Evolutionary conservation across 2,888 invertebrate species (phyloP).

Genomic region (Sminthurinus aureus): DNA sequence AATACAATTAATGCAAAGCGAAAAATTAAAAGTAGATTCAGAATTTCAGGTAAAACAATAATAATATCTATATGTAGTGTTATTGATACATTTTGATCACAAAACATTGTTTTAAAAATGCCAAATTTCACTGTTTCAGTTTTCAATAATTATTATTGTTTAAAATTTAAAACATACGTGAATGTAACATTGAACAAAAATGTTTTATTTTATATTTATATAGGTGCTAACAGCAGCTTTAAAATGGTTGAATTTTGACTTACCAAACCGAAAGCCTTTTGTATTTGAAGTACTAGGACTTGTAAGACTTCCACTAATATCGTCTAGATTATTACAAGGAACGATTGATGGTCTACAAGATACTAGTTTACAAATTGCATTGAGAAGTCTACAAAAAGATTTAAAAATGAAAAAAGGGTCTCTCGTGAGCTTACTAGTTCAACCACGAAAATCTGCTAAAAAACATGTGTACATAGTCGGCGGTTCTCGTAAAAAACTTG

Average conservation of each 20-base stretch:
- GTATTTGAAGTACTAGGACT: slow-evolving; percentile 86
- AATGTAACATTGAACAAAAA: neutral
- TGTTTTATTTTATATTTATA: slow-evolving; percentile 13
- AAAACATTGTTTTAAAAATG: too few relatives aligned
- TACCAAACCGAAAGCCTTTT: slow-evolving; percentile 77
- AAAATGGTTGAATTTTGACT: slow-evolving; percentile 86
- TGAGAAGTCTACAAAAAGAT: slow-evolving; percentile 81
- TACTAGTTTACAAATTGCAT: slow-evolving; percentile 65
- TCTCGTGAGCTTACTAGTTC: slow-evolving; percentile 51
- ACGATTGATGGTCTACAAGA: slow-evolving; percentile 81
- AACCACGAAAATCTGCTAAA: slow-evolving; percentile 72
- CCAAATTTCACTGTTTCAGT: too few relatives aligned
- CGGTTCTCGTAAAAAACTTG: slow-evolving; percentile 82
- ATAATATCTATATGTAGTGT: neutral
- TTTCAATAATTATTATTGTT: neutral
- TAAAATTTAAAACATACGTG: neutral
- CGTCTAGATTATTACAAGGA: slow-evolving; percentile 79
- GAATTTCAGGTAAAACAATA: slow-evolving; percentile 78
- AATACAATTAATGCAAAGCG: slow-evolving; percentile 80
- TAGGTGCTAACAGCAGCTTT: slow-evolving; percentile 85
- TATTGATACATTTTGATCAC: too few relatives aligned
- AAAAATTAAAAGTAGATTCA: slow-evolving; percentile 84
- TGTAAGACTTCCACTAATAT: slow-evolving; percentile 83
- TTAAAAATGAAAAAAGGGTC: slow-evolving; percentile 63
- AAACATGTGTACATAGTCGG: slow-evolving; percentile 89